Conservation (phyloP, 1,140 invertebrate species). For the Diabrotica undecimpunctata region DNA sequence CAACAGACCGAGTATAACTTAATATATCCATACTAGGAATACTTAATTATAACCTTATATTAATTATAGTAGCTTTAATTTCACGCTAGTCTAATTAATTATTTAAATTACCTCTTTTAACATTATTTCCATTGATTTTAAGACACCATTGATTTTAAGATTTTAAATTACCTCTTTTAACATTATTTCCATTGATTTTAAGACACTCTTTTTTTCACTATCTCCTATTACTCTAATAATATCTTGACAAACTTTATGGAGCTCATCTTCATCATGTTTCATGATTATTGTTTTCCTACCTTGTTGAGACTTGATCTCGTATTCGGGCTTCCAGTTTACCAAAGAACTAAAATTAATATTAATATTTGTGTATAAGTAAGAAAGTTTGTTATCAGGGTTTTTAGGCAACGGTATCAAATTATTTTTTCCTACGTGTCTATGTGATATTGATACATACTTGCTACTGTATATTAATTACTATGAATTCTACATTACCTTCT, state of each 20-base stretch:
- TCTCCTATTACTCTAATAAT: slow-evolving; percentile 28
- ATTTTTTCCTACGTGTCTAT: too few species aligned
- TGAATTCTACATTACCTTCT: slow-evolving; percentile 22
- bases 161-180: not conserved
- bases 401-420: too few species aligned
- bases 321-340: slow-evolving; percentile 37
- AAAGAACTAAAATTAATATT: slow-evolving; percentile 22
- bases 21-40: too few species aligned
- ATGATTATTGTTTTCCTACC: slow-evolving; percentile 25
- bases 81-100: too few species aligned
- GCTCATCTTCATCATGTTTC: slow-evolving; percentile 23
- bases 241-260: slow-evolving; percentile 26
- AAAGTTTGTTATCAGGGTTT: not conserved
- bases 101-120: not conserved
- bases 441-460: too few species aligned
- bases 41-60: too few species aligned
- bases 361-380: too few species aligned
- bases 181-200: not conserved
- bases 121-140: not conserved
- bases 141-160: not conserved
- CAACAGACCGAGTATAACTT: too few species aligned
- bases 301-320: slow-evolving; percentile 20
- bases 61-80: too few species aligned
- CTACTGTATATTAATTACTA: too few species aligned
- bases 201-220: slow-evolving; percentile 11